Base-by-base conservation (phyloP, 2,113 vertebrate genomes). In the Scytalopus superciliaris region DNA sequence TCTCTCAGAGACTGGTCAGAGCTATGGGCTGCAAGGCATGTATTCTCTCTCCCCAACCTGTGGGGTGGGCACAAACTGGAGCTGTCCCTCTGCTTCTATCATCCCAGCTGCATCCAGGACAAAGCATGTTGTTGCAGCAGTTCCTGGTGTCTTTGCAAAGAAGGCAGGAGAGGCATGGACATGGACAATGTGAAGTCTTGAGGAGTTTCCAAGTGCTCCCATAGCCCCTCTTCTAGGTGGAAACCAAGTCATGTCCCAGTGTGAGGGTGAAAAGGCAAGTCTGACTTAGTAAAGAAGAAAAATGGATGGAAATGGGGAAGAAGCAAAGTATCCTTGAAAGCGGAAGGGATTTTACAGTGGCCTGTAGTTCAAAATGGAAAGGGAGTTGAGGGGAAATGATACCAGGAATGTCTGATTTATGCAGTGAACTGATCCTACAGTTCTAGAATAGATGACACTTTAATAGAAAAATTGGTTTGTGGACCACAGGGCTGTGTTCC, bases 361-460 rank as follows among this genome's bases (percentile, higher is more conserved):
- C 16, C 37, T 66, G 1, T 27, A 59, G 75, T 16, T 79, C 47
- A 83, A 79, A 91, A 88, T 62, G 27, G 55, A 77, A 86, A 90
- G 14, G 19, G 30, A 73, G 8, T 77, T 69, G 45, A 83, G 62
- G 27, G 28, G 12, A 63, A 83, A 49, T 62, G 27, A 31, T 52
- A 64, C 27, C 84, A 90, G 17, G 21, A 81, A 28, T 49, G 35
- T 77, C 79, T 95, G 80, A 89, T 96, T 89, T 91, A 94, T 56
- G 33, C 24, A 47, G 22, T 70, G 60, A 87, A 68, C 64, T 89
- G 59, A 81, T 75, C 22, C 19, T 78, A 23, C 52, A 31, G 28
- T 25, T 93, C 60, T 83, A 52, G 52, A 90, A 86, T 23, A 90
- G 68, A 84, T 78, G 82, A 75, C 55, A 86, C 42, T 18, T 84